Evolutionary conservation across 1,140 invertebrate genomes (phyloP), one percentile per base, ranked within the genome.

Genomic region (Penaeus chinensis): DNA sequence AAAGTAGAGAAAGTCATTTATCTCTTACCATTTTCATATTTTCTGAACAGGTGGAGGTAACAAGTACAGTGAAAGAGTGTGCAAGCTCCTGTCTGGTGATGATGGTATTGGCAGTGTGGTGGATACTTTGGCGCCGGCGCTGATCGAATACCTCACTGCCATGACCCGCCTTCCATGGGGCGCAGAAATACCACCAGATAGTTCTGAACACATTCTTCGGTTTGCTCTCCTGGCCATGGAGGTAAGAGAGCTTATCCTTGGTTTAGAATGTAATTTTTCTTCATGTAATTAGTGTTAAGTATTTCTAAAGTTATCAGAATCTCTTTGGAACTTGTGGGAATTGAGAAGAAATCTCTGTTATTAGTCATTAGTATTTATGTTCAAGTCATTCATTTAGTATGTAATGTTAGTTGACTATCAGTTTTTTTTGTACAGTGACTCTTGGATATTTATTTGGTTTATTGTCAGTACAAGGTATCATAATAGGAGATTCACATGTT

Each of bases 211-310:
- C 90, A 92, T 96, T 3, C 93, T 93, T 0, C 93, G 94, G 89
- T 95, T 96, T 91, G 93, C 93, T 79, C 91, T 95, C 4, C 86
- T 95, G 0, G 94, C 94, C 90, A 91, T 95, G 32, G 95, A 96
- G 92, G 88, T 89, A 27, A 86, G 80, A 32, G 37, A 74, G 16
- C 54, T 13, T 13, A 54, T 2, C 54, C 10, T 2, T 13, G 10
- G 16, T 54, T 54, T 54, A 54, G 54, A 54, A 54, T 27, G 5
- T 8, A 3, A 37, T 47, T 65, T 74, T 90, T n/a, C 60, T 42
- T 76, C 27, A 37, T 74, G 60, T 37, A 11, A 37, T 60, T 22
- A n/a, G 22, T 32, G 81, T 54, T n/a, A 1, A 32, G 66, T 20
- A 16, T 71, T 71, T 2, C 11, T 54, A 54, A 54, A 54, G 54